phyloP scores from a whole-genome alignment of 2,113 vertebrate species.

The Cyanoderma ruficeps region DNA sequence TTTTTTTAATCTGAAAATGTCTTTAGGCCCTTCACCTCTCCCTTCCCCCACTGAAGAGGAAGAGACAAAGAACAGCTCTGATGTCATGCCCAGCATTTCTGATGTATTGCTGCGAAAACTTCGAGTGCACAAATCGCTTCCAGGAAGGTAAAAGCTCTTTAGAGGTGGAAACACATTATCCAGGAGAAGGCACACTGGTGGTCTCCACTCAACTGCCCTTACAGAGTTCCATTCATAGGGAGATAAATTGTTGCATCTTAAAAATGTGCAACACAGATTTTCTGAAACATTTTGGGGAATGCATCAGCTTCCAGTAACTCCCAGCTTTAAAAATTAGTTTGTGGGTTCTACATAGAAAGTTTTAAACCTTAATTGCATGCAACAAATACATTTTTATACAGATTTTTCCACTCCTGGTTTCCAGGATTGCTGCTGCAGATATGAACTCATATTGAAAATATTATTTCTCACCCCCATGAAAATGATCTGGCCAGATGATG shows the following conservation, averaged over 20 bases:
- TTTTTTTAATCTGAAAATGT: neutral
- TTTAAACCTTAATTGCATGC: neutral
- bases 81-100: slow-evolving; percentile 94
- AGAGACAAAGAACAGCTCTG: slow-evolving; percentile 81
- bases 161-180: neutral
- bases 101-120: slow-evolving; percentile 92
- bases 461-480: neutral
- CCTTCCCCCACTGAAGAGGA: slow-evolving; percentile 72
- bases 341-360: neutral
- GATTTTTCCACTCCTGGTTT: neutral
- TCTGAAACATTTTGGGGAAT: neutral
- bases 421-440: neutral
- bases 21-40: slow-evolving; percentile 76
- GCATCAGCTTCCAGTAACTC: neutral
- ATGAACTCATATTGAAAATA: neutral
- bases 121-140: slow-evolving; percentile 86
- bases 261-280: neutral
- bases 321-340: neutral
- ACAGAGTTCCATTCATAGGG: neutral
- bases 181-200: neutral
- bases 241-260: neutral
- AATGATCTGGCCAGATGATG: neutral
- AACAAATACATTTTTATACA: neutral
- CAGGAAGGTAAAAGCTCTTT: slow-evolving; percentile 82
- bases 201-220: neutral